Evolutionary conservation across 2,797 vertebrate genomes (phyloP), one percentile per base, ranked within the genome.

Genomic region (Hemitrygon akajei): DNA sequence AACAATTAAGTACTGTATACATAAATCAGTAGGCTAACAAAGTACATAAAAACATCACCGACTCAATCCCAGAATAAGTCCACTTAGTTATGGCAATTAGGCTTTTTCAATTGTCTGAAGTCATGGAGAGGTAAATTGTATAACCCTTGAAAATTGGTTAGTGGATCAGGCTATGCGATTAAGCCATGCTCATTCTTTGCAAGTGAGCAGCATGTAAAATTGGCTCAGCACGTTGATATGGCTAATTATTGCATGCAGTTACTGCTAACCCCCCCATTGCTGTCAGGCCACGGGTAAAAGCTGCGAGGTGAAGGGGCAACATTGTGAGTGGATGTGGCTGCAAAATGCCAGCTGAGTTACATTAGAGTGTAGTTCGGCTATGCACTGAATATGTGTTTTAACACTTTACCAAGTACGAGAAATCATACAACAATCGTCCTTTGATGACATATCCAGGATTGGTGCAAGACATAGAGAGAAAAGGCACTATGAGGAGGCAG

Each of bases 81-180:
- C n/a, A 89, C n/a, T 66, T 89, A 89, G 20, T 66, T 89, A 58
- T 37, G 86, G 60, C 86, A 89, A 89, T 89, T 66, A 66, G n/a
- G 20, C 66, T 14, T 34, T 66, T 89, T 16, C 63, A 66, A 34
- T 89, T 89, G 60, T 34, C 66, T n/a, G 34, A 66, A 89, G 30
- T 66, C 86, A 89, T 34, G 60, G n/a, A 58, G 86, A 89, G 18
- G 22, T 73, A 73, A 73, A 73, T 73, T 73, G 71, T 73, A 3
- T 63, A 66, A 66, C 16, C 58, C 86, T 30, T 12, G n/a, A 89
- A 66, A 66, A 34, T 89, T n/a, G 30, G 58, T n/a, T 30, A 7
- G 7, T n/a, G 60, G 60, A 34, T 66, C 58, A 89, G 34, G 60
- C 63, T 66, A 63, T 89, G 16, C 2, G 60, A 89, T 34, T 34